Percentiles rank a stretch among this genome's conserved stretches.
Evolutionary conservation across 1,140 invertebrate genomes (phyloP).

Genomic region (Drosophila tristis): DNA sequence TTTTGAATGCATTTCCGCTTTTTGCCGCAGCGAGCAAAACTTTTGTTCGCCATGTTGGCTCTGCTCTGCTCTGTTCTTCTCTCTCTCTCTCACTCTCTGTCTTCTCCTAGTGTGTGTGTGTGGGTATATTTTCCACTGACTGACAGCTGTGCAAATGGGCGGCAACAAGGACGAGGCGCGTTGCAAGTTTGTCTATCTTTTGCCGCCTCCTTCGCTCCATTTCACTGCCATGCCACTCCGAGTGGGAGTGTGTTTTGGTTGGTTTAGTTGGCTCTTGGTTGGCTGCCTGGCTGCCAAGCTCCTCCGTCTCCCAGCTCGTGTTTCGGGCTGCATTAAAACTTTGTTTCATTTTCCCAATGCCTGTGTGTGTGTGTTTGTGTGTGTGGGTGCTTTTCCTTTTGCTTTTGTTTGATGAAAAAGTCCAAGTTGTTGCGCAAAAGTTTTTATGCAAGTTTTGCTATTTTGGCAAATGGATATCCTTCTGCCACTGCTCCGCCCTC

Average conservation of each 20-base stretch:
- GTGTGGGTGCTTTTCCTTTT: conserved; percentile 52
- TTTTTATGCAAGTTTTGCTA: conserved; percentile 82
- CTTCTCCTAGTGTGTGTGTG: conserved; percentile 18
- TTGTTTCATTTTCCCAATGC: conserved; percentile 66
- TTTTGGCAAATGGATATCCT: conserved; percentile 79
- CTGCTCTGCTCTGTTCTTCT: conserved; percentile 14
- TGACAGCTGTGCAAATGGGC: conserved; percentile 75
- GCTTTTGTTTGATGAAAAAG: conserved; percentile 78
- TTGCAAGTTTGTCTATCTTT: conserved; percentile 49
- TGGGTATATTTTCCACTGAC: conserved; percentile 76
- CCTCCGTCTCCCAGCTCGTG: too few relatives aligned
- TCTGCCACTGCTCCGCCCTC: conserved; percentile 27
- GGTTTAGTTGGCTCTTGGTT: conserved; percentile 40
- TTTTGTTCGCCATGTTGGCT: conserved; percentile 76
- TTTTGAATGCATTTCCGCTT: conserved; percentile 84
- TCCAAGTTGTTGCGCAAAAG: conserved; percentile 81
- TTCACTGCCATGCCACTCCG: too few relatives aligned
- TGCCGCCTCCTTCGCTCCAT: conserved; percentile 1
- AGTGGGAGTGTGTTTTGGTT: conserved; percentile 32
- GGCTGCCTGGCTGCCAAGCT: conserved; percentile 25
- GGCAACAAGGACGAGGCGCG: conserved; percentile 54
- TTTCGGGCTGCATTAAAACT: conserved; percentile 71
- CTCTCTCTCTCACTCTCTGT: background rate
- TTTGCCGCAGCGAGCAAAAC: conserved; percentile 78
- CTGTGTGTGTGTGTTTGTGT: background rate